phyloP scores from a whole-genome alignment of 2,113 vertebrate genomes.

The Willisornis vidua region DNA sequence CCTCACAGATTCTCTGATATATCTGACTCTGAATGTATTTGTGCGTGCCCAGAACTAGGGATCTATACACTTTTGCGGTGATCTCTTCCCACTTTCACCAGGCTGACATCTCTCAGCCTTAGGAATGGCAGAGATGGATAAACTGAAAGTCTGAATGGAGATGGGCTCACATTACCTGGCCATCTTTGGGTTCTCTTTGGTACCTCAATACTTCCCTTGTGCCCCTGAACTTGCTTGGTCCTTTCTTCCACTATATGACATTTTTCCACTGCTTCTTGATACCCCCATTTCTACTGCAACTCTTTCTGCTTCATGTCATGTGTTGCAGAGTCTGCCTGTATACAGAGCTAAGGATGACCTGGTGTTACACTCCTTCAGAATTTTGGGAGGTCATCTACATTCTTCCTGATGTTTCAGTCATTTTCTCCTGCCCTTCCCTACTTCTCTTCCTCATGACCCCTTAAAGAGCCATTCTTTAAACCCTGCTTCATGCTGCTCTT shows the following conservation, averaged over 20 bases:
- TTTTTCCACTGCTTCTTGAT: neutral
- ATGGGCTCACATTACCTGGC: accelerated
- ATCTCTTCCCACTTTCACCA: neutral
- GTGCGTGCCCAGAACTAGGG: neutral
- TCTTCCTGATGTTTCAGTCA: neutral
- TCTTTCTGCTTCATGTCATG: neutral
- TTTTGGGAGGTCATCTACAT: neutral
- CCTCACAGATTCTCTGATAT: neutral
- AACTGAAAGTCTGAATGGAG: neutral
- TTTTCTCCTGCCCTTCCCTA: neutral
- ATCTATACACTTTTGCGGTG: neutral
- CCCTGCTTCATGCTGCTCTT: accelerated
- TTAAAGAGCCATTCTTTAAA: neutral
- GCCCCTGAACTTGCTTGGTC: neutral
- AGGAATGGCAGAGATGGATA: neutral
- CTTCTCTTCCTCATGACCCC: neutral
- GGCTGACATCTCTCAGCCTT: neutral
- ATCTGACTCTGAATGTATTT: neutral
- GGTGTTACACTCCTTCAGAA: neutral
- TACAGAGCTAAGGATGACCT: neutral
- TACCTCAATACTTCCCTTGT: neutral
- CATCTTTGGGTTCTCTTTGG: neutral
- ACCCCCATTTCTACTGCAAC: neutral
- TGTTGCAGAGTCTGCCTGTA: neutral
- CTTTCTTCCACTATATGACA: neutral